Base-by-base conservation (phyloP, 2,888 invertebrate genomes). In the Oxystoma pomonae region DNA sequence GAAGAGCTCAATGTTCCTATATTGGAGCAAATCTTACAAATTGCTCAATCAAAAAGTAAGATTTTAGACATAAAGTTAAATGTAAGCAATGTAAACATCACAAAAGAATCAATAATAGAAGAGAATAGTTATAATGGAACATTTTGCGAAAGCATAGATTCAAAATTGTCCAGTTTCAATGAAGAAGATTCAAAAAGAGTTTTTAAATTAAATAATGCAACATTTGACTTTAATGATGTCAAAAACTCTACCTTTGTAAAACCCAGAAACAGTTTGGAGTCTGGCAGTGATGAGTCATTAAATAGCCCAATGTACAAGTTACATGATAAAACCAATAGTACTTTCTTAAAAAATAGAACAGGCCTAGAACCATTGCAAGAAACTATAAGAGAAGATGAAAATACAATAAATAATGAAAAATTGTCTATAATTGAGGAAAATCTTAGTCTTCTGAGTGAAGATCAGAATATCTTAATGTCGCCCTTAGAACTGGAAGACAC, bases 1-100 rank as follows among this genome's bases (percentile, higher is more conserved):
- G 72, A 75, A 56, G 72, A 74, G 59, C 66, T 71, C 7, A 68
- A 68, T 60, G 71, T 73, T 63, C 80, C 80, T 57, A 59, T 81
- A 62, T 68, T 81, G 53, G 69, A 76, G 56, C 77, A 79, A 65
- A 62, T 80, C 63, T 69, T 79, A 57, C 72, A 75, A 70, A 71
- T 74, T 68, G 74, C 76, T 71, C 76, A 75, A 72, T 58, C 50
- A 19, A 73, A 73, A 67, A 66, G 69, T 57, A 73, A 71, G 65
- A 69, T 65, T 52, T 62, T 74, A 65, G 70, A 75, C 63, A 70
- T 73, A 17, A 73, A 73, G 68, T 66, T 74, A 55, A 72, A 71
- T 64, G 59, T 71, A 63, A 66, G 69, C 56, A 67, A 64, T 57
- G 68, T 66, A 56, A 65, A 59, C 61, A 59, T 52, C 50, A 18